These are phyloP conservation scores for Periplaneta americana DNA, from an alignment of 1,140 invertebrate genomes.

Conservation along the genomic window DNA sequence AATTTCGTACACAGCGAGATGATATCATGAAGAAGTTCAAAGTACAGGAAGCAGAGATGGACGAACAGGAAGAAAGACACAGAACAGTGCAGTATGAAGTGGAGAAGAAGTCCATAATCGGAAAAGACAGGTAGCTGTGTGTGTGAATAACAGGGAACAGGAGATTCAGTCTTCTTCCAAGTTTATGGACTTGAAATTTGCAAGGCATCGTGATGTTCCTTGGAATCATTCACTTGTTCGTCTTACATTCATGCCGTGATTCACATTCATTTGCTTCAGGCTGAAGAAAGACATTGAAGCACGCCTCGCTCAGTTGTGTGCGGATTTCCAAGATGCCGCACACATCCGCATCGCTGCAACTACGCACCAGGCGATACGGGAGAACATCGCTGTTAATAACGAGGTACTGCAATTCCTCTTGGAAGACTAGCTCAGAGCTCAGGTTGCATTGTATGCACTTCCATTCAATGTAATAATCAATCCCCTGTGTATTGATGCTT, in stretches of 20 bases:
- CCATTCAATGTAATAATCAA: too few relatives aligned
- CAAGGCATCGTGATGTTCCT: too few relatives aligned
- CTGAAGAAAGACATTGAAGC: constrained; percentile 83
- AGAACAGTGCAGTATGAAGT: constrained; percentile 70
- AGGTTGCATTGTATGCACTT: too few relatives aligned
- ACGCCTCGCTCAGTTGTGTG: constrained; percentile 67
- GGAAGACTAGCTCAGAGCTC: too few relatives aligned
- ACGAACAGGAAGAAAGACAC: constrained; percentile 68
- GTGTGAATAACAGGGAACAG: too few relatives aligned
- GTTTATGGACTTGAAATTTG: too few relatives aligned
- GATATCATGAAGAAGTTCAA: constrained; percentile 78
- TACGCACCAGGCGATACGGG: constrained; percentile 73
- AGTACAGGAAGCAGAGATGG: constrained; percentile 66
- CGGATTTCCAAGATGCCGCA: constrained; percentile 77
- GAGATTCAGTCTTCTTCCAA: too few relatives aligned
- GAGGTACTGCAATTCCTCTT: too few relatives aligned
- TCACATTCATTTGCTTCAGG: too few relatives aligned
- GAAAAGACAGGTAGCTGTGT: constrained; percentile 57
- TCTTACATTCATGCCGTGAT: too few relatives aligned
- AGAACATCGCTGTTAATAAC: constrained; percentile 74
- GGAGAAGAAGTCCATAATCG: constrained; percentile 75
- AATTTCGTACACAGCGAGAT: constrained; percentile 76
- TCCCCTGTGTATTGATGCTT: too few relatives aligned
- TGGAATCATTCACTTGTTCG: too few relatives aligned
- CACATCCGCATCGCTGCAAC: constrained; percentile 80